Conservation (phyloP, 2,888 invertebrate species). For the Tetragonisca angustula region DNA sequence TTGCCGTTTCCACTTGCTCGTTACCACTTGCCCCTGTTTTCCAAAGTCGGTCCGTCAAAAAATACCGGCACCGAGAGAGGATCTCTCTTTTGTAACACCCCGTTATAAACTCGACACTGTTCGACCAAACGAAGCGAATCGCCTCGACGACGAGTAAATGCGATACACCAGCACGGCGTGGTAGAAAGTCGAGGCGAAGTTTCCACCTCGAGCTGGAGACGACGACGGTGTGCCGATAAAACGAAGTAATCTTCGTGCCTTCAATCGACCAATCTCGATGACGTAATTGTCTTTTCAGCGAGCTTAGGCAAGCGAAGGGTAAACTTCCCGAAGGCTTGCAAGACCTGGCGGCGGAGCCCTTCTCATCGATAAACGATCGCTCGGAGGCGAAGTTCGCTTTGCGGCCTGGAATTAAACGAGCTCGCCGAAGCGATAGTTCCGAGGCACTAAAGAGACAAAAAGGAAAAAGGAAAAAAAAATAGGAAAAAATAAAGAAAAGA, state of each 20-base stretch:
- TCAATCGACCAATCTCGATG: conserved; percentile 62
- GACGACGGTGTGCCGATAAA: conserved; percentile 23
- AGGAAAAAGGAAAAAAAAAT: neutral
- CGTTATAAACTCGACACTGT: conserved; percentile 48
- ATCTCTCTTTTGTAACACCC: neutral
- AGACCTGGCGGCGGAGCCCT: conserved; percentile 29
- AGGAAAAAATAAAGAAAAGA: neutral
- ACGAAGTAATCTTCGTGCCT: conserved; percentile 54
- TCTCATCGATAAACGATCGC: conserved; percentile 60
- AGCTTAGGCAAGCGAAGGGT: conserved; percentile 50
- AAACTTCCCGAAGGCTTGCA: conserved; percentile 46
- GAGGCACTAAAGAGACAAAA: neutral
- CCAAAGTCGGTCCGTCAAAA: neutral
- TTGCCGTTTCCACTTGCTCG: neutral
- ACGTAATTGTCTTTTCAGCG: conserved; percentile 59
- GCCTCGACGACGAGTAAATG: conserved; percentile 37
- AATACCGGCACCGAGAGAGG: neutral
- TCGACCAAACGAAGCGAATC: conserved; percentile 32
- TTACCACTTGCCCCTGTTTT: neutral
- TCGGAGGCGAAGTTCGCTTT: conserved; percentile 55
- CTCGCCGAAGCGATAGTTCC: conserved; percentile 54
- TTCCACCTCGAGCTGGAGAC: conserved; percentile 14
- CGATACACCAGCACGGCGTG: conserved; percentile 28
- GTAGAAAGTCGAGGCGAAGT: conserved; percentile 24
- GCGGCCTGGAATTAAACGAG: conserved; percentile 62